Evolutionary conservation across 2,113 vertebrate genomes (phyloP).

Genomic region (Casuarius casuarius): DNA sequence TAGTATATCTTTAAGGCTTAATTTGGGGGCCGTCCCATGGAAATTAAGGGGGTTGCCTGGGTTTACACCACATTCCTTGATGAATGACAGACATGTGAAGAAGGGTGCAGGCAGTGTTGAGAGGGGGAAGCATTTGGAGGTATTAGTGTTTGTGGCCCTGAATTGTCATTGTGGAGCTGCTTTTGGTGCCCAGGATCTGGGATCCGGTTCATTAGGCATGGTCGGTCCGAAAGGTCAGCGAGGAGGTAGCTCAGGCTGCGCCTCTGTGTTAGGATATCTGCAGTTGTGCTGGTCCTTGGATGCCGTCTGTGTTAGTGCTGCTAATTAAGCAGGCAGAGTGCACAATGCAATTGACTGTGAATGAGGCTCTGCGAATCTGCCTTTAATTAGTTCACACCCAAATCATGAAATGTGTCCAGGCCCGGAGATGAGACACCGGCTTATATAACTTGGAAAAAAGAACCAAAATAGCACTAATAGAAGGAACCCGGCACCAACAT

Average conservation of each 20-base stretch:
- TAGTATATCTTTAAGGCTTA: rapidly evolving
- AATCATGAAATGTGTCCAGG: neutral
- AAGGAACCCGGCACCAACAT: neutral
- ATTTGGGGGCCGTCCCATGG: neutral
- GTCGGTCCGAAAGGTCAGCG: neutral
- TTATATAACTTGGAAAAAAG: neutral
- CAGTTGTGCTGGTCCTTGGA: neutral
- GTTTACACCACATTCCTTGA: neutral
- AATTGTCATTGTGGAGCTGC: rapidly evolving
- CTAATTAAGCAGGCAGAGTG: neutral
- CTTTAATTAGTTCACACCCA: conserved; percentile 22
- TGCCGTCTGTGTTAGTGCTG: neutral
- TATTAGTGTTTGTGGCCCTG: neutral
- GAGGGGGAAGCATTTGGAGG: neutral
- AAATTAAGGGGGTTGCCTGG: neutral
- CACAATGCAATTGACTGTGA: neutral
- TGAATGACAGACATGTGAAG: neutral
- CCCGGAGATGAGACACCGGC: neutral
- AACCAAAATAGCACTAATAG: neutral
- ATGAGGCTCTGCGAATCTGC: neutral
- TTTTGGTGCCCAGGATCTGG: neutral
- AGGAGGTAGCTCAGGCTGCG: rapidly evolving
- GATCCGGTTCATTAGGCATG: neutral
- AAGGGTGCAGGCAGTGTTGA: neutral
- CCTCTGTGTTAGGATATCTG: neutral